Percentiles rank a stretch among this genome's conserved stretches.
phyloP scores from a whole-genome alignment of 1,140 invertebrate genomes.

The Halictus rubicundus region DNA sequence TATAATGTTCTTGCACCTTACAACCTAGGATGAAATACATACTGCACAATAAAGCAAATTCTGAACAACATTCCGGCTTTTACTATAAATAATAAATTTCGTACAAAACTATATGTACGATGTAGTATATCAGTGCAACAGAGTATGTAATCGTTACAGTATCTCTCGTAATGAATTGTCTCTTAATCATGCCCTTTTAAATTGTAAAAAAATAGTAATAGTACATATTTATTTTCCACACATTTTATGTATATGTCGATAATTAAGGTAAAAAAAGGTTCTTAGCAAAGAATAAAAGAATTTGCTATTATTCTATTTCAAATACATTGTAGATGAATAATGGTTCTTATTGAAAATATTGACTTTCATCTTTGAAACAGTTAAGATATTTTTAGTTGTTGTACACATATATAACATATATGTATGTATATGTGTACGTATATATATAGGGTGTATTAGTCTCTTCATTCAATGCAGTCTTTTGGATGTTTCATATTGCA shows the following conservation, averaged over 20 bases:
- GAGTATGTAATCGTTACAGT: neutral
- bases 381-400: constrained; percentile 30
- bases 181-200: neutral
- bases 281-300: no score
- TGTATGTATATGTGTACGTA: neutral
- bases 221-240: neutral
- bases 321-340: neutral
- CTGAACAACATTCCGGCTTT: neutral
- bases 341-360: constrained; percentile 2
- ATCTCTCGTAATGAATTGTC: neutral
- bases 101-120: neutral
- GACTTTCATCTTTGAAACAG: constrained; percentile 1
- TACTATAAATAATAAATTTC: neutral
- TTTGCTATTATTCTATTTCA: neutral
- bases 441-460: constrained; percentile 24
- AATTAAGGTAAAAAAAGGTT: no score
- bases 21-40: neutral
- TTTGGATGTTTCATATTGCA: constrained; percentile 14
- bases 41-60: neutral
- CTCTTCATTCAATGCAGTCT: constrained; percentile 27
- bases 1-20: neutral
- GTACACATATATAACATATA: constrained; percentile 20
- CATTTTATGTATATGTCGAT: neutral
- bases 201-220: constrained; percentile 2
- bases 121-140: neutral